These are phyloP conservation scores for Nyctalus aviator DNA, from an alignment of 2,797 vertebrate species.

Conservation along the genomic window DNA sequence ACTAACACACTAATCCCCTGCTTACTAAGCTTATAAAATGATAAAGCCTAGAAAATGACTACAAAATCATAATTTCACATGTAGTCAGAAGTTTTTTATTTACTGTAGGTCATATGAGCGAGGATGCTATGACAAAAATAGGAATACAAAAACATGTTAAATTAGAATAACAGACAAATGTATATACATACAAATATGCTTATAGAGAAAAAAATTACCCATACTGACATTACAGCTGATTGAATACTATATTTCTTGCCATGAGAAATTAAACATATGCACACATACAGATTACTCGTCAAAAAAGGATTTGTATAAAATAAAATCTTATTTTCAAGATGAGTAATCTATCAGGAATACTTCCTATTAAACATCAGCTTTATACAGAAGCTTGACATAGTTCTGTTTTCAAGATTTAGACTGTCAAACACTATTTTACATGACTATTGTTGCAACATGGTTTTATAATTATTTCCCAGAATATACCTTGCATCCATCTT, in stretches of 20 bases:
- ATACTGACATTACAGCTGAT: background rate
- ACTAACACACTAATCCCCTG: conserved; percentile 26
- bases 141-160: conserved; percentile 26
- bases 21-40: conserved; percentile 47
- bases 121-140: conserved; percentile 36
- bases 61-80: conserved; percentile 36
- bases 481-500: conserved; percentile 67
- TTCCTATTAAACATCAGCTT: conserved; percentile 51
- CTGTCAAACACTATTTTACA: conserved; percentile 19
- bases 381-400: conserved; percentile 2
- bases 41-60: conserved; percentile 58
- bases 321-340: conserved; percentile 69
- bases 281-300: conserved; percentile 59
- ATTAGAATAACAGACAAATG: background rate
- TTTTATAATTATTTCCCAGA: conserved; percentile 30
- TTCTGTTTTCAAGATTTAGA: conserved; percentile 46
- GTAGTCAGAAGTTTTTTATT: conserved; percentile 20
- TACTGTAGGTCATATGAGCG: background rate
- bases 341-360: conserved; percentile 25
- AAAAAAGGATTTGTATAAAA: conserved; percentile 38
- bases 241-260: conserved; percentile 25
- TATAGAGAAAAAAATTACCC: conserved; percentile 3
- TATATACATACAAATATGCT: conserved; percentile 19
- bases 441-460: conserved; percentile 29
- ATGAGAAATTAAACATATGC: conserved; percentile 54